These are phyloP conservation scores for Drymonia ruficornis DNA, from an alignment of 2,888 invertebrate species.

Conservation along the genomic window DNA sequence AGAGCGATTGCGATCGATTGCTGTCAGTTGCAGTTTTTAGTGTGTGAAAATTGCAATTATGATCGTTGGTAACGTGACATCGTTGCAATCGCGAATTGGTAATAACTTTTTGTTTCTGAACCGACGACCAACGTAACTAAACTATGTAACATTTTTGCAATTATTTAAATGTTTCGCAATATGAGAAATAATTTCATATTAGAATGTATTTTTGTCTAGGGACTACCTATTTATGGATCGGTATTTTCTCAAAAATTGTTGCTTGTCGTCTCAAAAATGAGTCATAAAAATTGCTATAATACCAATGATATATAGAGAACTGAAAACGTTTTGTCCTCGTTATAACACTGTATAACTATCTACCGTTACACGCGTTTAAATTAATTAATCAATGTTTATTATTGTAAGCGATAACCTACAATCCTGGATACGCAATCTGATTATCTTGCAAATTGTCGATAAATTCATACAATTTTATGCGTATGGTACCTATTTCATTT, in stretches of 20 bases:
- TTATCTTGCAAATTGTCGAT: not conserved
- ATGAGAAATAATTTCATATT: too few species aligned
- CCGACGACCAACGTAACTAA: not conserved
- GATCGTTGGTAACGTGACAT: not conserved
- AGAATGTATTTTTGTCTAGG: too few species aligned
- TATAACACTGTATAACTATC: not conserved
- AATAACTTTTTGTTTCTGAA: not conserved
- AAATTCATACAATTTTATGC: not conserved
- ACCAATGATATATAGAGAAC: not conserved
- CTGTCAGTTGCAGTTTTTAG: not conserved
- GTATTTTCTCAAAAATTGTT: too few species aligned
- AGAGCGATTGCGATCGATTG: not conserved
- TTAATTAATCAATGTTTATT: not conserved
- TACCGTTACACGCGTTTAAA: not conserved
- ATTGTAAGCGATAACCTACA: not conserved
- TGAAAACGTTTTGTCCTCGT: too few species aligned
- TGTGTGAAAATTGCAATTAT: not conserved
- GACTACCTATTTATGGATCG: too few species aligned
- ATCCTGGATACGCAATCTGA: not conserved
- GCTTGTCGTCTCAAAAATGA: too few species aligned
- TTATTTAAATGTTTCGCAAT: too few species aligned
- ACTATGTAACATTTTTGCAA: too few species aligned
- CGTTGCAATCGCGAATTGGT: not conserved
- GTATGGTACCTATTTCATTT: too few species aligned
- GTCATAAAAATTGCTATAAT: not conserved